phyloP scores from a whole-genome alignment of 2,797 vertebrate genomes.

The Tapera naevia region DNA sequence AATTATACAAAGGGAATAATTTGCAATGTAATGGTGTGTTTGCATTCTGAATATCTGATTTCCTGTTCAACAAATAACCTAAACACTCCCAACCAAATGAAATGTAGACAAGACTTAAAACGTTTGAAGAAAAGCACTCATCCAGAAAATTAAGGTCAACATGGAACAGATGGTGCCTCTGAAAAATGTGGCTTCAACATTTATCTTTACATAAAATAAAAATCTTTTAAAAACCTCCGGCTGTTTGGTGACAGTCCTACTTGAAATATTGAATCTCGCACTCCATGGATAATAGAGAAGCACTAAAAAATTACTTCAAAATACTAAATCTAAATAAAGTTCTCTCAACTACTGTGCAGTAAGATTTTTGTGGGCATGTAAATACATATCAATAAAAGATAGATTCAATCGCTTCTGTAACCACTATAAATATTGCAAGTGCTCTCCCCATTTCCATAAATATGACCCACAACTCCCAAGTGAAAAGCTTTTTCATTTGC shows the following conservation, averaged over 20 bases:
- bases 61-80: slow-evolving; percentile 67
- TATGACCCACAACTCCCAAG: slow-evolving; percentile 35
- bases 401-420: slow-evolving; percentile 31
- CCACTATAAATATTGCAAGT: slow-evolving; percentile 39
- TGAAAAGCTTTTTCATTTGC: slow-evolving; percentile 52
- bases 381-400: slow-evolving; percentile 65
- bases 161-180: slow-evolving; percentile 67
- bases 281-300: slow-evolving; percentile 51
- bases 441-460: slow-evolving; percentile 55
- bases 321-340: slow-evolving; percentile 64
- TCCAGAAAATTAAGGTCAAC: slow-evolving; percentile 76
- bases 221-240: slow-evolving; percentile 53
- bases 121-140: slow-evolving; percentile 72
- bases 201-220: slow-evolving; percentile 68
- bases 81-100: slow-evolving; percentile 69
- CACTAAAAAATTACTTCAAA: slow-evolving; percentile 54
- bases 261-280: slow-evolving; percentile 56
- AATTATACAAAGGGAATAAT: slow-evolving; percentile 64
- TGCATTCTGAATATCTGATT: slow-evolving; percentile 67
- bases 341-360: slow-evolving; percentile 4
- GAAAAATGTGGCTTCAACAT: slow-evolving; percentile 59
- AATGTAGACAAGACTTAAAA: slow-evolving; percentile 72
- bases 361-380: slow-evolving; percentile 39
- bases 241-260: slow-evolving; percentile 46
- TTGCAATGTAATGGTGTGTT: slow-evolving; percentile 54